Evolutionary conservation across 2,888 invertebrate species (phyloP).

Genomic region (Metallyticus violacea): DNA sequence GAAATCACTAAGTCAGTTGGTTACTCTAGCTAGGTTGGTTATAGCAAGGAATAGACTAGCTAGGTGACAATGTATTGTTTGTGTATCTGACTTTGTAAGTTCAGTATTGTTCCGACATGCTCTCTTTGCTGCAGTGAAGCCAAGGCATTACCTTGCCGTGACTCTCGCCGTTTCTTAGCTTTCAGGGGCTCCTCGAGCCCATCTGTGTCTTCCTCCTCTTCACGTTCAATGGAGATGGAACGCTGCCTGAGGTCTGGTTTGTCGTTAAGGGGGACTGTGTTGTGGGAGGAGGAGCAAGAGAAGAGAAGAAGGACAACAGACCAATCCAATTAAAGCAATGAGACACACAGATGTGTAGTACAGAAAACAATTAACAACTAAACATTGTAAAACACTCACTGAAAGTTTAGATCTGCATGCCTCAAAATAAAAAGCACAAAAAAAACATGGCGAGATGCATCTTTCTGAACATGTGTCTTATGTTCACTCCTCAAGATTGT

Average conservation of each 20-base stretch:
- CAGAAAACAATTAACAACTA: neutral
- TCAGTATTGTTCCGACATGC: neutral
- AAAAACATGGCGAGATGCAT: neutral
- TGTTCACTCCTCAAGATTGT: neutral
- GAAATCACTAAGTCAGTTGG: neutral
- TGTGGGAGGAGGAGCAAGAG: slow-evolving; percentile 23
- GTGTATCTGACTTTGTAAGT: neutral
- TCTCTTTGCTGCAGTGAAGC: no score
- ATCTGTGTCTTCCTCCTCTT: slow-evolving; percentile 59
- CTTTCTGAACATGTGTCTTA: neutral
- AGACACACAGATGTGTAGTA: neutral
- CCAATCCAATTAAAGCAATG: neutral
- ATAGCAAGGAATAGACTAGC: neutral
- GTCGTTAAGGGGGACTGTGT: slow-evolving; percentile 60
- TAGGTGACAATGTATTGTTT: no score
- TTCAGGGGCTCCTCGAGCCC: slow-evolving; percentile 66
- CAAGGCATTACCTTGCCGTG: slow-evolving; percentile 57
- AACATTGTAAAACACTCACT: slow-evolving; percentile 7
- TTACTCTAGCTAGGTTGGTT: neutral
- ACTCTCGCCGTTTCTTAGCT: slow-evolving; percentile 60
- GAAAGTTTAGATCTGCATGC: neutral
- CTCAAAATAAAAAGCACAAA: neutral
- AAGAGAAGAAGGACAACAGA: slow-evolving; percentile 29
- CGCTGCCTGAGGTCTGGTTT: slow-evolving; percentile 61
- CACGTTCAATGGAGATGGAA: slow-evolving; percentile 59